phyloP scores from a whole-genome alignment of 2,113 vertebrate genomes.

The Carlito syrichta region DNA sequence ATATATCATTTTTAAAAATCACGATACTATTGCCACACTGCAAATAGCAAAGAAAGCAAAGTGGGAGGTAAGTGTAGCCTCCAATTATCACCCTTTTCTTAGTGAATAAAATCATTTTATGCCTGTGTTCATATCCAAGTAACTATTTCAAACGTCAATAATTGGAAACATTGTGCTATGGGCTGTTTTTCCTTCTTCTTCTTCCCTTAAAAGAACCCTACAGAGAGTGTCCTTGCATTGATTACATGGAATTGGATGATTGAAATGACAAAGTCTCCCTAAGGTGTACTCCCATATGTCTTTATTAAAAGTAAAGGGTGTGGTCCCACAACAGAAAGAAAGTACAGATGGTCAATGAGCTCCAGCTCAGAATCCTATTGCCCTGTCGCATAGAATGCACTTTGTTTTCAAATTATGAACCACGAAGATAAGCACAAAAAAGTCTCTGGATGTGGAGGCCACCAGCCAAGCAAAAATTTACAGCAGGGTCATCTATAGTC shows the following conservation, averaged over 20 bases:
- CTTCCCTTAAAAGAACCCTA: background rate
- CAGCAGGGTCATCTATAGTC: background rate
- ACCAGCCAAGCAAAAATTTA: background rate
- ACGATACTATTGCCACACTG: background rate
- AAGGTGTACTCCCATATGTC: background rate
- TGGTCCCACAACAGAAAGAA: background rate
- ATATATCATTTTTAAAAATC: background rate
- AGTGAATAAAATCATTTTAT: background rate
- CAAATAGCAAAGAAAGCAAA: background rate
- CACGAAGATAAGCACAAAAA: background rate
- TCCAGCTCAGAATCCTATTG: background rate
- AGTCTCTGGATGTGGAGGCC: background rate
- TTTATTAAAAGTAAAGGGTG: background rate
- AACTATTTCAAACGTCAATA: background rate
- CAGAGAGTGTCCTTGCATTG: background rate
- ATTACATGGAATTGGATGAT: background rate
- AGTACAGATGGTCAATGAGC: background rate
- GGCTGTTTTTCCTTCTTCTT: background rate
- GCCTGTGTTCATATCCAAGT: background rate
- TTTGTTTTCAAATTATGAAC: background rate
- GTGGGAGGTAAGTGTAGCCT: background rate
- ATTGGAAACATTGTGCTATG: background rate
- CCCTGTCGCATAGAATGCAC: background rate
- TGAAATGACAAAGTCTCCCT: background rate
- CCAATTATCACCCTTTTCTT: background rate